Percentiles rank a stretch among this genome's conserved stretches.
Conservation (phyloP, 2,888 invertebrate species). For the Rutpela maculata region DNA sequence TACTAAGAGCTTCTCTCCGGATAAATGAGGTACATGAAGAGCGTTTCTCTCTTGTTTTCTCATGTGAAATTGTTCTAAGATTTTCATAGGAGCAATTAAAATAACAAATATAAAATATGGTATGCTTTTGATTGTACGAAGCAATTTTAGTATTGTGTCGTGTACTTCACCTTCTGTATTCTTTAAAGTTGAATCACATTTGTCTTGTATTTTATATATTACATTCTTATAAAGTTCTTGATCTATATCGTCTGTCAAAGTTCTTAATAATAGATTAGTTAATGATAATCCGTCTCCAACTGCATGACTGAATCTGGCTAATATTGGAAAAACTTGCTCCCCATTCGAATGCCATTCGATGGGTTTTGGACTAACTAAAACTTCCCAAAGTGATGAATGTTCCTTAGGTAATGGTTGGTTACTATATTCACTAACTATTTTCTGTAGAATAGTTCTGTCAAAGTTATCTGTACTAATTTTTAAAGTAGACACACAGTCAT, state of each 20-base stretch:
- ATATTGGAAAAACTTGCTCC: not conserved
- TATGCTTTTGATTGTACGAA: not conserved
- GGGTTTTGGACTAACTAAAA: conserved; percentile 70
- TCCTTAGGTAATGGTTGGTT: conserved; percentile 71
- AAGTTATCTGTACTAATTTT: not conserved
- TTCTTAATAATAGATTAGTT: conserved; percentile 14
- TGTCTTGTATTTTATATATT: not conserved
- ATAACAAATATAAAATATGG: not conserved
- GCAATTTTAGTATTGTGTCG: not conserved
- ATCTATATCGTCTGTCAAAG: not conserved
- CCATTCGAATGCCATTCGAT: conserved; percentile 15
- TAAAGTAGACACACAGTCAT: conserved; percentile 36
- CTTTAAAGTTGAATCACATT: not conserved
- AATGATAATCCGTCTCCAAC: conserved; percentile 34
- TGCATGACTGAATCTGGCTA: conserved; percentile 30
- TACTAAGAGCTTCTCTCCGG: conserved; percentile 36
- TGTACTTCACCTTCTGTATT: not conserved
- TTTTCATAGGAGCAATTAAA: not conserved
- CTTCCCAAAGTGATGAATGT: conserved; percentile 75
- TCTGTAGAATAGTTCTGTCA: conserved; percentile 6
- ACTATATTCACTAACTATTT: conserved; percentile 20
- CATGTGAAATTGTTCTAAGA: not conserved
- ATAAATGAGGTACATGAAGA: conserved; percentile 31
- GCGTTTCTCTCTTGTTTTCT: conserved; percentile 1
- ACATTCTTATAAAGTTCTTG: not conserved